Conservation (phyloP, 64 coral and sea anemone species). For the Stichodactyla mertensii region DNA sequence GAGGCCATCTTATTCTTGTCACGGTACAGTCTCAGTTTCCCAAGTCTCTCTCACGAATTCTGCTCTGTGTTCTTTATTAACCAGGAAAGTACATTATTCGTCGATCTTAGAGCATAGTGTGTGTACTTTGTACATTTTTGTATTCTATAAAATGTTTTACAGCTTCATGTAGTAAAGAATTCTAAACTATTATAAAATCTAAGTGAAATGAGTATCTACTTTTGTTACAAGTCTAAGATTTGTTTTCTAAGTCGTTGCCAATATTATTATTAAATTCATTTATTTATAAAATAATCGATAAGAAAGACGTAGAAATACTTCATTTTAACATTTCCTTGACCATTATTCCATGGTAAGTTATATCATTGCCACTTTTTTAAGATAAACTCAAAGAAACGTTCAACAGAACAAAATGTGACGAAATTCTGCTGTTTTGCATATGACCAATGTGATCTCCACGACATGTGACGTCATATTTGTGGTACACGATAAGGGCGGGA, state of each 20-base stretch:
- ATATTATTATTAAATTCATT: background rate
- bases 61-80: background rate
- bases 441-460: background rate
- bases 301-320: background rate
- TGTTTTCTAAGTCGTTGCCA: background rate
- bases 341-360: background rate
- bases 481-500: background rate
- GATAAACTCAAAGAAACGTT: background rate
- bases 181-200: constrained; percentile 15
- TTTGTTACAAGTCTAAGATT: background rate
- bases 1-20: no score
- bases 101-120: background rate
- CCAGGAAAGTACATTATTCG: background rate
- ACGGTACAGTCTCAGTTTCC: no score
- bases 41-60: background rate
- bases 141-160: background rate
- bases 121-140: background rate
- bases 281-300: constrained; percentile 16
- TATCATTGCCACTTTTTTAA: background rate
- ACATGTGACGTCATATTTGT: background rate
- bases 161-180: background rate
- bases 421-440: background rate
- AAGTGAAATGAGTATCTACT: background rate
- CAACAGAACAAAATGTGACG: background rate
- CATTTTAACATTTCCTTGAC: background rate